Base-by-base conservation (phyloP, 2,797 vertebrate species). In the Falco concolor region DNA sequence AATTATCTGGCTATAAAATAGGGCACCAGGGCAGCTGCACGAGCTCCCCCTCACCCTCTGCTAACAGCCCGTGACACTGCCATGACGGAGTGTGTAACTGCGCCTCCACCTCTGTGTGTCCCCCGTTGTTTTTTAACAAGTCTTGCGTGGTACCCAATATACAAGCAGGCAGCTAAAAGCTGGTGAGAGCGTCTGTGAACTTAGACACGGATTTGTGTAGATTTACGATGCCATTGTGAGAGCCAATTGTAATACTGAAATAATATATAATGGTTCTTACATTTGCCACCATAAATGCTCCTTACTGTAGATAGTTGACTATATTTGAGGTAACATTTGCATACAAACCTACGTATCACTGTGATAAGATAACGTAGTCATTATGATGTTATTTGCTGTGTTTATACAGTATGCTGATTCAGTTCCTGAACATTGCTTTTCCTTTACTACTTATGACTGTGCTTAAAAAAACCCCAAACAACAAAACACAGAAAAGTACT, bases 361-460 rank as follows among this genome's bases (percentile, higher is more conserved):
- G 19, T 47, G 56, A 93, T 96, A 96, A 97, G 74, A 94, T 80
- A 96, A 86, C 68, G 59, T 4, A 89, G 40, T 73, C 36, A 78
- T 86, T 90, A 92, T 75, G 32, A 87, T 82, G 72, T 7, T 87
- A n/a, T 92, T 93, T 93, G 49, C 32, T 84, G 38, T 90, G 75
- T 45, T 57, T 90, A 34, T 93, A 93, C 50, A 87, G 67, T 45
- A 64, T 94, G 79, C 50, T 87, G 69, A 90, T 76, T 96, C 90
- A 87, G 67, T 77, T 95, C 69, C 89, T 87, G 86, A 18, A 67
- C 12, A 38, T 87, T 69, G 34, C 21, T 95, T 69, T 85, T 91
- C 22, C 50, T 83, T 90, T 78, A 63, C 83, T 69, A 67, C 64
- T 93, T 94, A 27, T 17, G 30, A 19, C 36, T 82, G 21, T 60